Evolutionary conservation across 1,140 invertebrate genomes (phyloP), one percentile per base, ranked within the genome.

Genomic region (Ephestia elutella): DNA sequence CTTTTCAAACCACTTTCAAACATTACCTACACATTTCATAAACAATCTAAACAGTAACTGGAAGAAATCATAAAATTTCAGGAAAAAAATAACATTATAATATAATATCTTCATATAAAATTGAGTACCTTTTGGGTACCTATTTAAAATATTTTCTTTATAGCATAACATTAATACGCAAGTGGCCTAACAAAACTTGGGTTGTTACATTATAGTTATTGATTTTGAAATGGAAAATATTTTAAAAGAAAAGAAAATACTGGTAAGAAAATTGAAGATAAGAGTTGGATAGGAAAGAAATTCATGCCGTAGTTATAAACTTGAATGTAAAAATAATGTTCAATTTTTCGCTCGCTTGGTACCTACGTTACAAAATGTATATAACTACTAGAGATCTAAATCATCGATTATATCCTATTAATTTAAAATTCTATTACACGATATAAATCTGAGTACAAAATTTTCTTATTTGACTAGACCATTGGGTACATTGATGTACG

Each of bases 391-490:
- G 38, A 44, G 38, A 44, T 44, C 38, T 44, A 44, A 44, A 44
- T 44, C 38, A 15, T 44, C 15, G 38, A 15, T 15, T 44, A 44
- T 17, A 44, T 38, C n/a, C 32, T 38, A 11, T 44, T 44, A 15
- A 44, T 15, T 10, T 17, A 44, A 44, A 10, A 15, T 17, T 4
- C 38, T 11, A 32, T 32, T 11, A 32, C 1, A 10, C 30, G 9
- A 32, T 32, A 44, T 44, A 44, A 44, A 44, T 21, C 3, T 21
- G 50, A 53, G 20, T 53, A 62, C 38, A 28, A 25, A 49, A 66
- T 66, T n/a, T n/a, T 70, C 68, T 68, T 78, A 85, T 69, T 81
- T 82, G 82, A 86, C 85, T 83, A 87, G 78, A 77, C 83, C 82
- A 61, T 87, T 86, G 32, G 75, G 75, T 71, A 83, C 66, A 56